Evolutionary conservation across 2,888 invertebrate species (phyloP).

Genomic region (Lepidonotus clava): DNA sequence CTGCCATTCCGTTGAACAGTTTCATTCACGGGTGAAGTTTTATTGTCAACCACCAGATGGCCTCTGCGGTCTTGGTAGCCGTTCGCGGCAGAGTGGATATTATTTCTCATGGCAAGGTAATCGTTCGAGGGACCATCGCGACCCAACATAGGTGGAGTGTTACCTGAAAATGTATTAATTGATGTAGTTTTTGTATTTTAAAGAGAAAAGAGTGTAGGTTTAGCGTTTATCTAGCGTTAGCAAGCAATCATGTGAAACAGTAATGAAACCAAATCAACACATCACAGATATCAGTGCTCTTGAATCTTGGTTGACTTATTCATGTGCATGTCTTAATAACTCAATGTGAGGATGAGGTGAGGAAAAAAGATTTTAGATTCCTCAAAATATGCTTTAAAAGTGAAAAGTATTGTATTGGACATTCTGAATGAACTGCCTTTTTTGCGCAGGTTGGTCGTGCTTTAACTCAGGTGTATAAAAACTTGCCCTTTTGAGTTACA

Average conservation of each 20-base stretch:
- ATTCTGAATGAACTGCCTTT: no score
- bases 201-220: not conserved
- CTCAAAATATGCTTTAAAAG: no score
- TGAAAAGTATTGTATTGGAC: no score
- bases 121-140: constrained; percentile 25
- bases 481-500: no score
- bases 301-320: no score
- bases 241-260: not conserved
- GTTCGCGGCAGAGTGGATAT: not conserved
- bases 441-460: no score
- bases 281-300: not conserved
- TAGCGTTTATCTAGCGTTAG: not conserved
- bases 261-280: not conserved
- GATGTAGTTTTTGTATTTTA: no score
- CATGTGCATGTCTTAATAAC: no score
- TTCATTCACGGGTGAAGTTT: not conserved
- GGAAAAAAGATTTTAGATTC: no score
- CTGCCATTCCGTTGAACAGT: not conserved
- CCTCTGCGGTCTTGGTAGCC: constrained; percentile 15
- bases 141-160: constrained; percentile 7
- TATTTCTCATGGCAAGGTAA: not conserved
- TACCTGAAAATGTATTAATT: not conserved
- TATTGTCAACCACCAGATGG: constrained; percentile 1
- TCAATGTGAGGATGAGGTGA: no score
- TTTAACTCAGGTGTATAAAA: no score